A percentile compares a stretch with the other conserved stretches of the same genome.
phyloP scores from a whole-genome alignment of 2,113 vertebrate species.

The Castor canadensis region DNA sequence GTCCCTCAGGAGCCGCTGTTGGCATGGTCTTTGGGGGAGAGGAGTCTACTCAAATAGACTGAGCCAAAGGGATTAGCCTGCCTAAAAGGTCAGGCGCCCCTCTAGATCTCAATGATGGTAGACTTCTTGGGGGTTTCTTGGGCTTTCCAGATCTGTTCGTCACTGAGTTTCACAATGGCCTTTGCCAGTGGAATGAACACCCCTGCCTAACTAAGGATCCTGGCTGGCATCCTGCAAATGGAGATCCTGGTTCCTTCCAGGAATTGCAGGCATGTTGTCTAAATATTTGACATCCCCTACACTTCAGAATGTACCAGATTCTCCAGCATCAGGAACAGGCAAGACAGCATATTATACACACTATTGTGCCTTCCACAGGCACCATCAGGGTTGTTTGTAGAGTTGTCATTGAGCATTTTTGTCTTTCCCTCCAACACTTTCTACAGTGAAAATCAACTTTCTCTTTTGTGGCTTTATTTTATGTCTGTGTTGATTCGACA shows the following conservation, averaged over 20 bases:
- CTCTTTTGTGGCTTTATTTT: conserved; percentile 9
- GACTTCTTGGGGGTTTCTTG: not conserved
- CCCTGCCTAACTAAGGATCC: not conserved
- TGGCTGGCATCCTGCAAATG: not conserved
- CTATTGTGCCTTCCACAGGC: not conserved
- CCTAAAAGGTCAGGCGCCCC: not conserved
- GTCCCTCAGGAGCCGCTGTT: not conserved
- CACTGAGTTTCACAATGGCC: not conserved
- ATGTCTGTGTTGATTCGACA: not conserved
- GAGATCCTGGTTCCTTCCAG: not conserved
- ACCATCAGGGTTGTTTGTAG: not conserved
- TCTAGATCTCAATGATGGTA: not conserved
- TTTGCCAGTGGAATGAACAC: not conserved
- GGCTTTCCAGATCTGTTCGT: not conserved
- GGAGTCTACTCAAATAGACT: not conserved
- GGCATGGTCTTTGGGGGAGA: not conserved
- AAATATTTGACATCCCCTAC: not conserved
- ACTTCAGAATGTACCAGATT: conserved; percentile 34
- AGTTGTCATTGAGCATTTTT: not conserved
- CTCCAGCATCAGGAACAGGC: not conserved
- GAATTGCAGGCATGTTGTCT: not conserved
- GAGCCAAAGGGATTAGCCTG: not conserved
- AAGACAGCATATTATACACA: not conserved
- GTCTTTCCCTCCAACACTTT: conserved; percentile 12
- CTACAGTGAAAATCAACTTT: not conserved